Evolutionary conservation across 2,888 invertebrate species (phyloP).

Genomic region (Drosophila subsilvestris): DNA sequence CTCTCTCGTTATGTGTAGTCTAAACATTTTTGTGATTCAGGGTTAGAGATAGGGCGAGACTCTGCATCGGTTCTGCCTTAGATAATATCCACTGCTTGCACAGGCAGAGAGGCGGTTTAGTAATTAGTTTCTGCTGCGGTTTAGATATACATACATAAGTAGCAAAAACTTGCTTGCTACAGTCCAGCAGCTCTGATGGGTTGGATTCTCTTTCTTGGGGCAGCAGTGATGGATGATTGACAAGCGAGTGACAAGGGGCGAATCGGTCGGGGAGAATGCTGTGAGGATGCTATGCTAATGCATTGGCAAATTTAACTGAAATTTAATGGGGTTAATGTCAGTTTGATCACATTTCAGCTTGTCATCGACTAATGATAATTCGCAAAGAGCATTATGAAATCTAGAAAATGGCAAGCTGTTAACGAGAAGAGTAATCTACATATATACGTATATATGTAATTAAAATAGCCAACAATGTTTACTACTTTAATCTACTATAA

Average conservation of each 20-base stretch:
- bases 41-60: constrained; percentile 70
- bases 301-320: constrained; percentile 7
- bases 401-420: neutral
- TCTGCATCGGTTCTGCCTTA: constrained; percentile 56
- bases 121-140: constrained; percentile 70
- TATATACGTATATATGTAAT: neutral
- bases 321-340: constrained; percentile 54
- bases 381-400: neutral
- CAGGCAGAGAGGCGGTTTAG: constrained; percentile 61
- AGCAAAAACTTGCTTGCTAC: constrained; percentile 57
- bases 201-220: constrained; percentile 8
- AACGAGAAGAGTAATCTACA: neutral
- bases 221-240: constrained; percentile 60
- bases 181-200: constrained; percentile 22
- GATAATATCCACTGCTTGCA: constrained; percentile 71
- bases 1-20: constrained; percentile 48
- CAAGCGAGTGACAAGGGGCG: constrained; percentile 54
- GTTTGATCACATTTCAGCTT: constrained; percentile 30
- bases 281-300: constrained; percentile 29
- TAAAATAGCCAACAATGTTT: neutral
- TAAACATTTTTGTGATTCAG: constrained; percentile 77
- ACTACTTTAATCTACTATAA: neutral
- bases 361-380: constrained; percentile 35
- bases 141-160: constrained; percentile 70
- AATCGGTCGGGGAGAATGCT: neutral